A percentile compares a stretch with the other conserved stretches of the same genome.
These are phyloP conservation scores for Rhinichthys osculus DNA, from an alignment of 2,797 vertebrate genomes.

Conservation along the genomic window DNA sequence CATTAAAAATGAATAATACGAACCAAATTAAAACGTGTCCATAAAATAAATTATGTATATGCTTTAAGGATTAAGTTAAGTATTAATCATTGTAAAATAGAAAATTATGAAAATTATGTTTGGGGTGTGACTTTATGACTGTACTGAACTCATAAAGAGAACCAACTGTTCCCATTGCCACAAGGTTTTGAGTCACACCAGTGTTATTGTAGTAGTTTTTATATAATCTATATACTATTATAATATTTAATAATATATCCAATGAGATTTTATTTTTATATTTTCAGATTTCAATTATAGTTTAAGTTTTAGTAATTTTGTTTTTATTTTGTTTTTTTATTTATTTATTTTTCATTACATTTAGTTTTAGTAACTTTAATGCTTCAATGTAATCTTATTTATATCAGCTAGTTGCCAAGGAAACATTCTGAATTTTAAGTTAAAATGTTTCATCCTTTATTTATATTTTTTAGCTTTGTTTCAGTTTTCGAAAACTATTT, in stretches of 20 bases:
- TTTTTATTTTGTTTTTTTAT: too few species aligned
- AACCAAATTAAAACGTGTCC: slow-evolving; percentile 2
- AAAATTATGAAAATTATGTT: slow-evolving; percentile 16
- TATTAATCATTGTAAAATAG: background rate
- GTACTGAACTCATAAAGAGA: background rate
- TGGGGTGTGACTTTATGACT: slow-evolving; percentile 29
- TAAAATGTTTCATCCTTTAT: background rate
- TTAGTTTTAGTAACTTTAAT: background rate
- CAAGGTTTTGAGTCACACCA: background rate
- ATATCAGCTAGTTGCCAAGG: background rate
- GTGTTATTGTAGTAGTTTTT: background rate
- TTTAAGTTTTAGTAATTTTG: background rate
- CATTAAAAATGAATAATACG: background rate
- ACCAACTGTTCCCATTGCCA: background rate
- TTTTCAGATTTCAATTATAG: background rate
- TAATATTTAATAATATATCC: background rate
- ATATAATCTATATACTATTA: background rate
- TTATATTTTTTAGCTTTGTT: background rate
- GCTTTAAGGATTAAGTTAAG: background rate
- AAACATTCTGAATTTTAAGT: background rate
- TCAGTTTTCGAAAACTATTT: background rate
- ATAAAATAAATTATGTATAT: background rate
- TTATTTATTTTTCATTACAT: background rate
- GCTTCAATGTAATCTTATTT: background rate
- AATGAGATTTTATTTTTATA: background rate